Conservation (phyloP, 1,140 invertebrate genomes). For the Phthorimaea operculella region DNA sequence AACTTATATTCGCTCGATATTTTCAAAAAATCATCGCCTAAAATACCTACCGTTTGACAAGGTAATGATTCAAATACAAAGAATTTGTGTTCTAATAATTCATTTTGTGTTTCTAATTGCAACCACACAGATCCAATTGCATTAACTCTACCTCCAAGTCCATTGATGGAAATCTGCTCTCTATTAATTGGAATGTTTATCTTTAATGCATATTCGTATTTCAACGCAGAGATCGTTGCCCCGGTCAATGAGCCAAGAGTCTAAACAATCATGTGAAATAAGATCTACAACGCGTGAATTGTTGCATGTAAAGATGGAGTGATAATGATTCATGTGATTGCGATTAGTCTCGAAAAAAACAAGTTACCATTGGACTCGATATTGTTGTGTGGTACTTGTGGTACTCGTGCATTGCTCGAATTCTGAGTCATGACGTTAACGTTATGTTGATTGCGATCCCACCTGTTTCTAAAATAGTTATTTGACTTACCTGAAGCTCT, state of each 20-base stretch:
- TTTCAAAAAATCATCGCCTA: constrained; percentile 26
- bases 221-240: constrained; percentile 18
- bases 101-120: constrained; percentile 8
- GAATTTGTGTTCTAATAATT: constrained; percentile 17
- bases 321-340: neutral
- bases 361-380: neutral
- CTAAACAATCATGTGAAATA: neutral
- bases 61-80: constrained; percentile 21
- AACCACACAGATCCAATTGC: constrained; percentile 19
- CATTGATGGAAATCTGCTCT: constrained; percentile 16
- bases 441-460: neutral
- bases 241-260: constrained; percentile 14
- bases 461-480: neutral
- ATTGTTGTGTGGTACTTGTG: neutral
- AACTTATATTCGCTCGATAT: constrained; percentile 14
- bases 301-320: constrained; percentile 6
- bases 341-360: constrained; percentile 18
- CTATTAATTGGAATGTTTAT: constrained; percentile 18
- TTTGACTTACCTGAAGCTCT: neutral
- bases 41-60: constrained; percentile 16
- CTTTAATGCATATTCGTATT: constrained; percentile 15
- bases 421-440: constrained; percentile 1
- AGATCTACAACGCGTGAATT: neutral
- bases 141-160: constrained; percentile 18
- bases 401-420: neutral